These are phyloP conservation scores for Bergia puertoricense DNA, from an alignment of 92 coral and sea anemone species.

Conservation along the genomic window DNA sequence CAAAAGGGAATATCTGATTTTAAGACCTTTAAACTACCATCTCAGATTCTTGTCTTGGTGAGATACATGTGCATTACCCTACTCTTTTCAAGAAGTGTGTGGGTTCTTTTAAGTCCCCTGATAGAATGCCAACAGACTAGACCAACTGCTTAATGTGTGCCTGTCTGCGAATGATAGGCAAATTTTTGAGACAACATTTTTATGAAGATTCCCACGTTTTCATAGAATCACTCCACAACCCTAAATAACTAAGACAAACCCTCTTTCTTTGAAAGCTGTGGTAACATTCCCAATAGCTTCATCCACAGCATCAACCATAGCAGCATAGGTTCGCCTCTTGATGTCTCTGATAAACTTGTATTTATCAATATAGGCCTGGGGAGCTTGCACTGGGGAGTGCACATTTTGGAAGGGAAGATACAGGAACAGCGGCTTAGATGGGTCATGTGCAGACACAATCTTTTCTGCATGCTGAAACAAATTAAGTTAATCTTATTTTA, in stretches of 20 bases:
- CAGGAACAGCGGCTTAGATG: conserved; percentile 65
- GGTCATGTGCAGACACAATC: conserved; percentile 53
- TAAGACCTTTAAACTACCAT: no score
- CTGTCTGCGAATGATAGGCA: no score
- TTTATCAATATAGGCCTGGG: conserved; percentile 58
- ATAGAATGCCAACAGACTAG: no score
- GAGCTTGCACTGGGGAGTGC: conserved; percentile 71
- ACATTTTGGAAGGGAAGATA: conserved; percentile 82
- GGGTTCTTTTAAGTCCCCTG: no score
- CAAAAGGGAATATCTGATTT: no score
- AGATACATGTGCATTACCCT: no score
- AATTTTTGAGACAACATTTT: no score
- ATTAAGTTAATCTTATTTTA: background rate
- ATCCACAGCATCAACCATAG: conserved; percentile 69
- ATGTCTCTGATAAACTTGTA: conserved; percentile 63
- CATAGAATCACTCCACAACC: background rate
- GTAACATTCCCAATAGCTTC: conserved; percentile 78
- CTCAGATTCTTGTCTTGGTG: no score
- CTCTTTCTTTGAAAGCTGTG: conserved; percentile 53
- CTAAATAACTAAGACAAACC: conserved; percentile 34
- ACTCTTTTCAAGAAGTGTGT: no score
- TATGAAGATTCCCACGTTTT: background rate
- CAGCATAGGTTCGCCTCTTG: conserved; percentile 62
- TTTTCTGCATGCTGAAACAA: conserved; percentile 61
- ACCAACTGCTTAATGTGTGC: no score